phyloP scores from a whole-genome alignment of 53 echinoderm and acorn worm genomes.

The Echinarachnius parma region DNA sequence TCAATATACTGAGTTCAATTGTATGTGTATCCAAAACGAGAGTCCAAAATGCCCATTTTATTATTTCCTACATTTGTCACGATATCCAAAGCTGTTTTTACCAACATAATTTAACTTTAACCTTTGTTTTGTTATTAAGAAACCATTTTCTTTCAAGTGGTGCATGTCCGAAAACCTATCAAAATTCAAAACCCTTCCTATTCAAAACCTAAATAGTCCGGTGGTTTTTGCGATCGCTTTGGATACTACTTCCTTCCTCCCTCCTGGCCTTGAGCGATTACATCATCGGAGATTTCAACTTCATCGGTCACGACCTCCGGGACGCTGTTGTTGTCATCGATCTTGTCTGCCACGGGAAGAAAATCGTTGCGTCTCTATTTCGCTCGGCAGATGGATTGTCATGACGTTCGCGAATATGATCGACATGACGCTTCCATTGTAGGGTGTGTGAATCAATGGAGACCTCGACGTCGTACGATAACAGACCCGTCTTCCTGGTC shows the following conservation, averaged over 20 bases:
- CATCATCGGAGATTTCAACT: neutral
- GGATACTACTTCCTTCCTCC: neutral
- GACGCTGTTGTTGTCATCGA: neutral
- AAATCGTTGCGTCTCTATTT: neutral
- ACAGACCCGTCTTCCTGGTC: neutral
- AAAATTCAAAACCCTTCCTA: neutral
- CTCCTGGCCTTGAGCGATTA: neutral
- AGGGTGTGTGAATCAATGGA: neutral
- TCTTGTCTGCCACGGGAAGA: neutral
- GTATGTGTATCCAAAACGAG: neutral
- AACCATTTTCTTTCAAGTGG: neutral
- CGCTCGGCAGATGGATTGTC: neutral
- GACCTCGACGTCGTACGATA: conserved; percentile 1
- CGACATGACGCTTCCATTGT: conserved; percentile 20
- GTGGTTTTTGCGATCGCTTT: neutral
- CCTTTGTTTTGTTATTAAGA: neutral
- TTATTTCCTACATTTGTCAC: neutral
- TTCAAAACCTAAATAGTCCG: neutral
- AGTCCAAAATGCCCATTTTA: neutral
- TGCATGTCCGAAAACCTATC: neutral
- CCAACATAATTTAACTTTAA: neutral
- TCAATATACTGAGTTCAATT: neutral
- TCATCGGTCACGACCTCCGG: neutral
- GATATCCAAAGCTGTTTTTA: neutral
- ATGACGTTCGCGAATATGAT: conserved; percentile 6